Evolutionary conservation across 2,113 vertebrate species (phyloP), one percentile per base, ranked within the genome.

Genomic region (Charadrius vociferus): DNA sequence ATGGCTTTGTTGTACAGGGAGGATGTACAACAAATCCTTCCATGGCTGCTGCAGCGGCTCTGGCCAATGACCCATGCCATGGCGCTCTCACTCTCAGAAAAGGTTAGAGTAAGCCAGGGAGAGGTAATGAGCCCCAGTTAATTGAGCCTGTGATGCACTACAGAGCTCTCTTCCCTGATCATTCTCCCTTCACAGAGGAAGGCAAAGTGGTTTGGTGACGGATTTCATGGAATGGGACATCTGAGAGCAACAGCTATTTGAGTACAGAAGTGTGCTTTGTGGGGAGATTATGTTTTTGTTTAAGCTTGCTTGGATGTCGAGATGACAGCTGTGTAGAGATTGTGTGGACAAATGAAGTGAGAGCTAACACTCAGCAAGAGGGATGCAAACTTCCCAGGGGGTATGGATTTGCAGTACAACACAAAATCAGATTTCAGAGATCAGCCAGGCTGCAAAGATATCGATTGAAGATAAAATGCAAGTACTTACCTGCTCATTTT

Each of bases 381-480:
- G 59, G 62, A 37, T 88, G 73, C 90, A 89, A 78, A 58, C 80
- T 92, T 94, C 93, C 94, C 75, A 93, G 71, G 91, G 82, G 66
- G 73, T 89, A 71, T 92, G 86, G 96, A 91, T 93, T 96, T 92
- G 68, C 86, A 75, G 70, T 81, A 90, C 47, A 92, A 91, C 73
- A 75, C 29, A 58, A 79, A 96, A 95, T 86, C 95, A 77, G 92
- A 92, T 95, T 96, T 91, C 70, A 70, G 89, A 73, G 72, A 93
- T 94, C 91, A 95, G 68, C 95, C 93, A 84, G 92, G 95, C 90
- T 96, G 96, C 96, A 95, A 95, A 41, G 66, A 59, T 95, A 97
- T 95, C 22, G 81, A 97, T 96, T 94, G 90, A 94, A 95, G 90
- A 92, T 68, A 92, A 93, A 96, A 96, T 15, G 5, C 65, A 70